Evolutionary conservation across 2,113 vertebrate species (phyloP).

Genomic region (Acanthisitta chloris): DNA sequence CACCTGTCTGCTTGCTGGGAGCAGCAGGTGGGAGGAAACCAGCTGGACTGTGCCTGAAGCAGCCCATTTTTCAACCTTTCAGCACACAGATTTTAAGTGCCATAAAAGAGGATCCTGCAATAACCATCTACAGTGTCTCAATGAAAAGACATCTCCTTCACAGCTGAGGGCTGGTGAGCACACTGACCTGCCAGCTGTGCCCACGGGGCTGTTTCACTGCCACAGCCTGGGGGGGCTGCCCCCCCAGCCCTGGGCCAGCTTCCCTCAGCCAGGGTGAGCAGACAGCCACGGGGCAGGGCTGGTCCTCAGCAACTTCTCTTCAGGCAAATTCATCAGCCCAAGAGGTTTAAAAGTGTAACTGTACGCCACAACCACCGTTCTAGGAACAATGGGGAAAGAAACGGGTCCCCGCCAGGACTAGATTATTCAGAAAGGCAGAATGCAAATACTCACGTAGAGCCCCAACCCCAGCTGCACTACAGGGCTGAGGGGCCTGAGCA

Average conservation of each 20-base stretch:
- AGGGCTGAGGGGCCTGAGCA: not conserved
- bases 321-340: not conserved
- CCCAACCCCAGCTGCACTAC: fast-evolving
- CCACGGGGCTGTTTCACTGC: fast-evolving
- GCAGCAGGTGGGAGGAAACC: not conserved
- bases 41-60: fast-evolving
- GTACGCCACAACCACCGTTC: not conserved
- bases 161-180: not conserved
- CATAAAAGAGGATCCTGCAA: not conserved
- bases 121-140: not conserved
- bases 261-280: not conserved
- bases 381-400: not conserved
- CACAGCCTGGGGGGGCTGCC: not conserved
- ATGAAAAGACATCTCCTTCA: not conserved
- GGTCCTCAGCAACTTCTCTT: not conserved
- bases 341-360: not conserved
- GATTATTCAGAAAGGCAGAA: not conserved
- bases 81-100: not conserved
- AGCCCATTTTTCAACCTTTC: not conserved
- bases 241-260: not conserved
- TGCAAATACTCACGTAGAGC: fast-evolving
- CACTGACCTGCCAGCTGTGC: not conserved
- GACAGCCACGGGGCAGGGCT: fast-evolving
- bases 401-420: not conserved
- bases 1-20: not conserved